Evolutionary conservation across 2,797 vertebrate species (phyloP).

Genomic region (Tinamus major): DNA sequence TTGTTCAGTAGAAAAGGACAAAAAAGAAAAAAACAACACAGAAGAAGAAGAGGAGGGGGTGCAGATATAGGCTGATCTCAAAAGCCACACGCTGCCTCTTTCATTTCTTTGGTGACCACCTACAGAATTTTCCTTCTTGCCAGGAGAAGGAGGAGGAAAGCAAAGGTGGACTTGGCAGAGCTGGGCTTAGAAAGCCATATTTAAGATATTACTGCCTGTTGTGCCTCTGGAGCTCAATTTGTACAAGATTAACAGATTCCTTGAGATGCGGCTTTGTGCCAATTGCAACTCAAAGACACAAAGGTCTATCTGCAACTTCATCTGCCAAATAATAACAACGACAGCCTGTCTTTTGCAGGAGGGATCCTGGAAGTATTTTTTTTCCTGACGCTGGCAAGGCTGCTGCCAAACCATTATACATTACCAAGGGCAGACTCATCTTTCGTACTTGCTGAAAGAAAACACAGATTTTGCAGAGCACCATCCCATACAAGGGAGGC

Average conservation of each 20-base stretch:
- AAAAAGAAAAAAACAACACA: not conserved
- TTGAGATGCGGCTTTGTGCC: slow-evolving; percentile 29
- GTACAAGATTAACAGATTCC: slow-evolving; percentile 43
- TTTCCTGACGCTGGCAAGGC: not conserved
- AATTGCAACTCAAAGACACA: slow-evolving; percentile 42
- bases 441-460: not conserved
- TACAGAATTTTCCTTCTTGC: slow-evolving; percentile 32
- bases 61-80: slow-evolving; percentile 21
- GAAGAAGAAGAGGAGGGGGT: not conserved
- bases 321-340: not conserved
- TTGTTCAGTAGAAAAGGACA: not conserved
- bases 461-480: not conserved
- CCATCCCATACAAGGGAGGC: not conserved
- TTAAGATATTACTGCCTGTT: slow-evolving; percentile 63
- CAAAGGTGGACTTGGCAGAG: slow-evolving; percentile 32
- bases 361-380: not conserved
- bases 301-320: slow-evolving; percentile 14
- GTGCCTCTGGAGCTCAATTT: slow-evolving; percentile 32
- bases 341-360: slow-evolving; percentile 16
- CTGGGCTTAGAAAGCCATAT: slow-evolving; percentile 30
- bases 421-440: slow-evolving; percentile 19
- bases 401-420: not conserved
- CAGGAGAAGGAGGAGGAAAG: not conserved
- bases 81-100: slow-evolving; percentile 38
- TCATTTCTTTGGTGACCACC: slow-evolving; percentile 50